Conservation (phyloP, 2,797 vertebrate genomes). For the Chelonia mydas region DNA sequence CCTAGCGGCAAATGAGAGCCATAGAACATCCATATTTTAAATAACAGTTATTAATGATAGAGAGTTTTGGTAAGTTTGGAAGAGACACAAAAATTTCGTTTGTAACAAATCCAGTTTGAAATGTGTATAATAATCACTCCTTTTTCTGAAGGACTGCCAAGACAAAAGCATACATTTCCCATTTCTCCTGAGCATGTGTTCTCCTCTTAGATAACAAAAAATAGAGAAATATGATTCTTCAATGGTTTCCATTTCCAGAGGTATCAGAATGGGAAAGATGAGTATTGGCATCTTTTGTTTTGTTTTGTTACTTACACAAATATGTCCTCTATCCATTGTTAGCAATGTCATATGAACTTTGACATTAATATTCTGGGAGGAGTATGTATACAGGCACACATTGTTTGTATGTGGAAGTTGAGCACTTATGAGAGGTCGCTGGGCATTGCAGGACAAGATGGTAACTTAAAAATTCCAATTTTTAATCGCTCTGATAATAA, state of each 20-base stretch:
- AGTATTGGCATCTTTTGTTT: not conserved
- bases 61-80: not conserved
- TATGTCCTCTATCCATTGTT: not conserved
- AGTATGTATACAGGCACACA: rapidly evolving
- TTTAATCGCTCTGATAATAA: not conserved
- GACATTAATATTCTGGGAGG: not conserved
- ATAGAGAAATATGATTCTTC: not conserved
- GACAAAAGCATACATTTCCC: not conserved
- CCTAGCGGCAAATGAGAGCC: not conserved
- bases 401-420: not conserved
- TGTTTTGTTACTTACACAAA: not conserved
- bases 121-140: not conserved
- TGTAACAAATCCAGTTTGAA: not conserved
- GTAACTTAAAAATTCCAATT: not conserved
- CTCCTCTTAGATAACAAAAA: not conserved
- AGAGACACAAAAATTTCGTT: not conserved
- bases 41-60: not conserved
- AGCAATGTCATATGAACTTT: not conserved
- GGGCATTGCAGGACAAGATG: not conserved
- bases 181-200: not conserved
- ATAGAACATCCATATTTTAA: not conserved
- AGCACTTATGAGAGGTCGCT: not conserved
- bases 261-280: not conserved
- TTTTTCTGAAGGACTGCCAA: not conserved
- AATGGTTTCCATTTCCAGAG: not conserved